These are phyloP conservation scores for Halictus ligatus DNA, from an alignment of 2,888 invertebrate species.

Conservation along the genomic window DNA sequence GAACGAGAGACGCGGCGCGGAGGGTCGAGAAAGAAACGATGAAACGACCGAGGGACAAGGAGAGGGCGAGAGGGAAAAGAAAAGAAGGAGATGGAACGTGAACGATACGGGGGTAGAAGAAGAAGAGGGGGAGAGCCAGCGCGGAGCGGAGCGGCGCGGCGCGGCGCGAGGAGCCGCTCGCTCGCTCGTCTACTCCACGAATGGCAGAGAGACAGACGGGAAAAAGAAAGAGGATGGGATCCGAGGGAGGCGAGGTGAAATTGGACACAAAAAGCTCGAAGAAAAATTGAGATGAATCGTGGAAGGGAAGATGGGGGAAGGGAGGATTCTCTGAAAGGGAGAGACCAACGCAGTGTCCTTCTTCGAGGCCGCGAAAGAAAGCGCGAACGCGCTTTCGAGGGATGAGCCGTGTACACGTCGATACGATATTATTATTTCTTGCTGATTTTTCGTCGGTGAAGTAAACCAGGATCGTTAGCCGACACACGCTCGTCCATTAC, in stretches of 20 bases:
- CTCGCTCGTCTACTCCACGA: constrained; percentile 71
- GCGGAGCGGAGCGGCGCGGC: background rate
- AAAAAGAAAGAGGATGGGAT: constrained; percentile 83
- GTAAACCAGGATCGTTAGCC: constrained; percentile 13
- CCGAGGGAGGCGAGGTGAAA: constrained; percentile 74
- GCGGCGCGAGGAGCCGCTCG: constrained; percentile 23
- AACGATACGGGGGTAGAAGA: constrained; percentile 59
- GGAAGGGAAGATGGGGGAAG: constrained; percentile 69
- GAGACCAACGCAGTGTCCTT: constrained; percentile 67
- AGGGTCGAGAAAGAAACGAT: constrained; percentile 74
- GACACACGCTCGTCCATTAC: background rate
- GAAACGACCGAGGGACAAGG: constrained; percentile 82
- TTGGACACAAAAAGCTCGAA: constrained; percentile 77
- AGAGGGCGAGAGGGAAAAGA: constrained; percentile 82
- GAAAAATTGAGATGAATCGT: constrained; percentile 81
- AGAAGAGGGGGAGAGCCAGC: constrained; percentile 45
- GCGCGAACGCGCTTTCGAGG: constrained; percentile 60
- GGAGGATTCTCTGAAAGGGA: constrained; percentile 62
- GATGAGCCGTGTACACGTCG: constrained; percentile 60
- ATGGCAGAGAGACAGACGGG: constrained; percentile 79
- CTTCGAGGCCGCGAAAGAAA: constrained; percentile 69
- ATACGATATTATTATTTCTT: constrained; percentile 53
- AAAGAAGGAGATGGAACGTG: constrained; percentile 62
- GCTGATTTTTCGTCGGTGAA: constrained; percentile 40
- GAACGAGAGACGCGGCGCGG: constrained; percentile 61